Evolutionary conservation across 23 tunicate species (phyloP).

Genomic region (Trididemnum clinides): DNA sequence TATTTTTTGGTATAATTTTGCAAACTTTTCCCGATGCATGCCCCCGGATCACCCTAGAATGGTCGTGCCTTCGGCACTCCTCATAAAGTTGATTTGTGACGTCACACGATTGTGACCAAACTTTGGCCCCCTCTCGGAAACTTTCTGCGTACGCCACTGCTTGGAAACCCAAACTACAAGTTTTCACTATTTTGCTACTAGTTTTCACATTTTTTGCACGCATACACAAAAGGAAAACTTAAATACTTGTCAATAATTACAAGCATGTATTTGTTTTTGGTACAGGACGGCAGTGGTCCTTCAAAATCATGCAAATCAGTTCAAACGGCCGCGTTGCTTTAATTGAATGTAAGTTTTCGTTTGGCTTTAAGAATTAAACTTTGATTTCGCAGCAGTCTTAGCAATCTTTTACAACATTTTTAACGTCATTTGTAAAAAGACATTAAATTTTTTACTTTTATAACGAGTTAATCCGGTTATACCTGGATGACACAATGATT

Average conservation of each 20-base stretch:
- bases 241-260: neutral
- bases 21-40: too few relatives aligned
- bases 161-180: neutral
- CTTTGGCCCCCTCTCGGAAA: too few relatives aligned
- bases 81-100: too few relatives aligned
- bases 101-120: too few relatives aligned
- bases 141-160: too few relatives aligned
- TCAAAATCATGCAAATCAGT: neutral
- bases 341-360: neutral
- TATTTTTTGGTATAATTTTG: too few relatives aligned
- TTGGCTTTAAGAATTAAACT: neutral
- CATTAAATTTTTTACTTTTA: neutral
- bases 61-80: too few relatives aligned
- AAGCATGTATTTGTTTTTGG: constrained; percentile 2
- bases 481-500: constrained; percentile 4
- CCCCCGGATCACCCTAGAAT: too few relatives aligned
- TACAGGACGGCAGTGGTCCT: neutral
- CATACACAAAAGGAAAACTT: neutral
- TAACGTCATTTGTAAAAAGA: neutral
- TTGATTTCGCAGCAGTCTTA: neutral
- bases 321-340: neutral
- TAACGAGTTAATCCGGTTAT: neutral
- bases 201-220: neutral
- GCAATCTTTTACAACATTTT: neutral
- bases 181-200: neutral